Conservation (phyloP, 2,113 vertebrate genomes). For the Clarias macrocephalus region DNA sequence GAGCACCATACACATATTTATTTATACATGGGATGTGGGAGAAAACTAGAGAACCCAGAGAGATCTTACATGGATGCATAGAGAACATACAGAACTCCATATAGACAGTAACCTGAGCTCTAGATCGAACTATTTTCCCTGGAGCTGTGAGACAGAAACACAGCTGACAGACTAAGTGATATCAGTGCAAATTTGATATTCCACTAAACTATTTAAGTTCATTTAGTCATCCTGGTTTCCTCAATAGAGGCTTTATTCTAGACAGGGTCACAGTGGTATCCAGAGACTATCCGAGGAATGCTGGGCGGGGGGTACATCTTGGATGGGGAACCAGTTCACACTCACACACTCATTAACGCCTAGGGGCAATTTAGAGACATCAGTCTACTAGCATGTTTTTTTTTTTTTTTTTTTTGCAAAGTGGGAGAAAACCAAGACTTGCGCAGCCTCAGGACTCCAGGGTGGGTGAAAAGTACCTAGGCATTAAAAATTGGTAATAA, state of each 20-base stretch:
- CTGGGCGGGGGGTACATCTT: neutral
- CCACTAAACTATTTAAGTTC: neutral
- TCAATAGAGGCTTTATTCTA: neutral
- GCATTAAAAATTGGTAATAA: too few species aligned
- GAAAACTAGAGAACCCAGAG: neutral
- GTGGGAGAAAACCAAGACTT: neutral
- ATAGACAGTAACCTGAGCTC: neutral
- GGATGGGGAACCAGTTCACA: neutral
- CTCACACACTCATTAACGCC: neutral
- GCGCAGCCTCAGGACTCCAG: neutral
- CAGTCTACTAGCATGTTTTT: neutral
- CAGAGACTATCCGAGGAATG: neutral
- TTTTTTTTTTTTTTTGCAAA: neutral
- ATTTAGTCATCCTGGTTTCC: neutral
- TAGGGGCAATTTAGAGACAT: neutral
- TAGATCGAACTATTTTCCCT: neutral
- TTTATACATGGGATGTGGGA: neutral
- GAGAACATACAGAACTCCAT: neutral
- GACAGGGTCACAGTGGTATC: neutral
- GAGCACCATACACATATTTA: neutral
- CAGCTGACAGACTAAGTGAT: neutral
- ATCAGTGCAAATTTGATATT: neutral
- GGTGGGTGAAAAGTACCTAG: too few species aligned
- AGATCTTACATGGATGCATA: neutral
- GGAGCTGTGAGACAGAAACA: constrained; percentile 9